Evolutionary conservation across 2,888 invertebrate species (phyloP).

Genomic region (Drosophila villosipedis): DNA sequence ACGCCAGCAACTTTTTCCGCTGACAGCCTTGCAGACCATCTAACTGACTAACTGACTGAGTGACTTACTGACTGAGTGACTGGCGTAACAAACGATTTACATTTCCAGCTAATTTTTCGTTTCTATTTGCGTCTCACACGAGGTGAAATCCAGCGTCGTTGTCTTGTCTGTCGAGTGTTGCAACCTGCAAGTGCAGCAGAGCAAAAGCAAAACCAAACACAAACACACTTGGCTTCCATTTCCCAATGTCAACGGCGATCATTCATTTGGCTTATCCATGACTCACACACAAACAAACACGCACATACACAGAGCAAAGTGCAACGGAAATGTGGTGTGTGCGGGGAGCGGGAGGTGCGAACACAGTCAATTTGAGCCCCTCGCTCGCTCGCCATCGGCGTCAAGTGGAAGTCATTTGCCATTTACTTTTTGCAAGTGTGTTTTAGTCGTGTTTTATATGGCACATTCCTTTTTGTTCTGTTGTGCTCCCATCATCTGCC

Average conservation of each 20-base stretch:
- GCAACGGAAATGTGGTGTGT: constrained; percentile 59
- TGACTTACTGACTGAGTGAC: constrained; percentile 39
- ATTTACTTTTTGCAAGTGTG: constrained; percentile 58
- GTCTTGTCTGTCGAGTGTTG: constrained; percentile 41
- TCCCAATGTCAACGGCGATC: constrained; percentile 74
- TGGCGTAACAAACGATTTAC: constrained; percentile 57
- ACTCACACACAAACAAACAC: constrained; percentile 49
- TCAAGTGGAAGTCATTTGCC: constrained; percentile 60
- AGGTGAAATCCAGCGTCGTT: constrained; percentile 53
- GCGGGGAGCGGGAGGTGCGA: constrained; percentile 9
- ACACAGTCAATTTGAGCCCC: constrained; percentile 49
- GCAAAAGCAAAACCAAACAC: constrained; percentile 29
- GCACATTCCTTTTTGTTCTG: constrained; percentile 29
- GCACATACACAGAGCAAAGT: constrained; percentile 11
- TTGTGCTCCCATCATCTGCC: constrained; percentile 28
- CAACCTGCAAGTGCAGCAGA: constrained; percentile 50
- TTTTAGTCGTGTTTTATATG: constrained; percentile 29
- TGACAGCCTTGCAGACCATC: constrained; percentile 52
- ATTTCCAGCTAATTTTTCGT: constrained; percentile 73
- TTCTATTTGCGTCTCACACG: constrained; percentile 33
- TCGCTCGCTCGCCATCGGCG: constrained; percentile 34
- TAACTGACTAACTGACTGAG: constrained; percentile 41
- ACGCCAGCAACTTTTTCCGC: constrained; percentile 65
- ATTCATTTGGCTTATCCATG: constrained; percentile 71
- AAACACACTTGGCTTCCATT: constrained; percentile 47